Conservation (phyloP, 2,113 vertebrate genomes). For the Amazona vittata region DNA sequence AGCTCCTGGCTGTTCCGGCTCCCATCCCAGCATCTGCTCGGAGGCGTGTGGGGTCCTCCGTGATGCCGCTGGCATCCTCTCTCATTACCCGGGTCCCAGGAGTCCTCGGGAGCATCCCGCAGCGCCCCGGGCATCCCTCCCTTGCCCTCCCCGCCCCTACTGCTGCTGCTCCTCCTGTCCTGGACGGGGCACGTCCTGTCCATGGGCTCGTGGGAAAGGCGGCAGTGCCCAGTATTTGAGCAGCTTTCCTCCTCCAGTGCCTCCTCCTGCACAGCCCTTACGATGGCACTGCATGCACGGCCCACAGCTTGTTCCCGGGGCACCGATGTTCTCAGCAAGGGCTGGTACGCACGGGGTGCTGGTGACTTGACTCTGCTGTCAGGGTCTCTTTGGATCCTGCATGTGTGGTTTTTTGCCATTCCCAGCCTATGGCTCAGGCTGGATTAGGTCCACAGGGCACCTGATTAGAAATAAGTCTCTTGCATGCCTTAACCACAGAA, state of each 20-base stretch:
- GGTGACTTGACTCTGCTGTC: neutral
- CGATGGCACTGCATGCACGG: neutral
- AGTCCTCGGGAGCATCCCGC: neutral
- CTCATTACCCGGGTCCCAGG: neutral
- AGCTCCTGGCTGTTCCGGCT: neutral
- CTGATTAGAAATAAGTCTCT: neutral
- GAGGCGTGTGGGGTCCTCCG: neutral
- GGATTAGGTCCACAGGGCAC: neutral
- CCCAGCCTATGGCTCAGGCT: neutral
- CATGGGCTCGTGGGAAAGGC: neutral
- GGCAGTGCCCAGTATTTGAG: neutral
- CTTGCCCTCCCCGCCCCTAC: neutral
- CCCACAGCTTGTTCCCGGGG: neutral
- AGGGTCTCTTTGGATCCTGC: too few species aligned
- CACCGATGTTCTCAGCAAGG: neutral
- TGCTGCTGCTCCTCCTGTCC: neutral
- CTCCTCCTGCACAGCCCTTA: neutral
- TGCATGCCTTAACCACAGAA: neutral
- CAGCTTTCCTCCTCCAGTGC: neutral
- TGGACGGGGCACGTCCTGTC: neutral
- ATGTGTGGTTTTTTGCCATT: neutral
- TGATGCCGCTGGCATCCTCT: neutral
- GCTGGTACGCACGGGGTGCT: neutral
- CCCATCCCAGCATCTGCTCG: neutral
- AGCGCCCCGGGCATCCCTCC: neutral